A percentile compares a stretch with the other conserved stretches of the same genome.
phyloP scores from a whole-genome alignment of 2,888 invertebrate species.

The Acanthosepion pharaonis region DNA sequence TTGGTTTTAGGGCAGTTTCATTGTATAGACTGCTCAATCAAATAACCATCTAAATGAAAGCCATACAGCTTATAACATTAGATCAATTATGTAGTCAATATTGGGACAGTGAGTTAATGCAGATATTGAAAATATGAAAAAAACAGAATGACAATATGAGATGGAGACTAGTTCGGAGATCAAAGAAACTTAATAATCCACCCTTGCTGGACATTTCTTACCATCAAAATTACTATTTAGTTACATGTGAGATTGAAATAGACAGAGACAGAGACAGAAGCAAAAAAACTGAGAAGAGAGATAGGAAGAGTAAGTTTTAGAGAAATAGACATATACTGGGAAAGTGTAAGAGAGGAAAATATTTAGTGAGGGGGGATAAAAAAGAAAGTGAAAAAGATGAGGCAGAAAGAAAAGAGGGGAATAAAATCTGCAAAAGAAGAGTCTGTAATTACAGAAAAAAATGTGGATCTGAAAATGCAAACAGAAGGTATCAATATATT shows the following conservation, averaged over 20 bases:
- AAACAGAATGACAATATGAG: not conserved
- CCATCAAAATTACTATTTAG: not conserved
- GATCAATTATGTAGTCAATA: constrained; percentile 23
- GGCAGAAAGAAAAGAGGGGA: not conserved
- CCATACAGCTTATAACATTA: not conserved
- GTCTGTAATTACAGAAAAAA: no score
- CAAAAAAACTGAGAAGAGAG: not conserved
- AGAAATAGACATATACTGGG: not conserved
- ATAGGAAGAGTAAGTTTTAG: not conserved
- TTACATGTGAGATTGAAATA: not conserved
- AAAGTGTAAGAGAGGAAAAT: not conserved
- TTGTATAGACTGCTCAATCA: not conserved
- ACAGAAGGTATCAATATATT: no score
- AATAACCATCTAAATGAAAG: constrained; percentile 4
- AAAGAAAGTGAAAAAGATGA: not conserved
- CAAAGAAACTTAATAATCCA: not conserved
- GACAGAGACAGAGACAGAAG: not conserved
- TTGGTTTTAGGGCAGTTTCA: no score
- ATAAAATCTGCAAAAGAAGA: no score
- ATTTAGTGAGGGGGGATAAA: not conserved
- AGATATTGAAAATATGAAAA: not conserved
- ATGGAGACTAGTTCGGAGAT: not conserved
- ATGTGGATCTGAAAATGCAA: no score
- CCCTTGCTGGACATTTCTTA: not conserved
- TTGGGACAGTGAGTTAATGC: not conserved